Base-by-base conservation (phyloP, 2,113 vertebrate genomes). In the Dicerorhinus sumatrensis region DNA sequence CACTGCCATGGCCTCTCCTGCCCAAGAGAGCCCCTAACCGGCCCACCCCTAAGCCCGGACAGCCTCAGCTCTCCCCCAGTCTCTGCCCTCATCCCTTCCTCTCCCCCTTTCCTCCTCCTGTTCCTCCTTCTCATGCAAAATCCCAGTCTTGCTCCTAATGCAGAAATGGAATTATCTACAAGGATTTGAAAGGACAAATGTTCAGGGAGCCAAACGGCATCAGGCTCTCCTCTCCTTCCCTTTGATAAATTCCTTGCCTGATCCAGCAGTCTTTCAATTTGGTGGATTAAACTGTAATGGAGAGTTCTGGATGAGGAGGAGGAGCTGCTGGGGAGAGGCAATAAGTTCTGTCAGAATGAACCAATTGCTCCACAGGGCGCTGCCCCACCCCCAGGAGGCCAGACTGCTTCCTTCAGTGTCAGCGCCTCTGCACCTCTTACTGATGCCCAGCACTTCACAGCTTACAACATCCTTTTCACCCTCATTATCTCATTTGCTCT, bases 101-200 rank as follows among this genome's bases (percentile, higher is more conserved):
- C 51, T 60, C 65, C 54, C 1, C 0, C 31, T 23, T 48, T 33
- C 46, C 36, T 83, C 42, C 62, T 17, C 54, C 48, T 33, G 14
- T 46, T 48, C 69, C 46, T 63, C 48, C 87, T 36, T 80, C 56
- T 97, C 56, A 42, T 63, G 73, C 46, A 92, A 97, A 93, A 80
- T 75, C 25, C 67, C 33, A n/a, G 94, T 51, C 65, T 92, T 77
- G 4, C 36, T 91, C 42, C 82, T 67, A 69, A 81, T 36, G 75
- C 63, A 76, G 70, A 94, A 97, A 94, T 58, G 36, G 75, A 95
- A 95, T 94, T 69, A 94, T 80, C 73, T 84, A 46, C 7, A 63
- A 88, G 84, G 77, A 95, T 96, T 93, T 83, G 94, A 97, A 96
- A 97, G 92, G 67, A 96, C 94, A 97, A 94, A 85, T 8, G 5